Evolutionary conservation across 2,888 invertebrate species (phyloP), one percentile per base, ranked within the genome.

Genomic region (Eurois occulta): DNA sequence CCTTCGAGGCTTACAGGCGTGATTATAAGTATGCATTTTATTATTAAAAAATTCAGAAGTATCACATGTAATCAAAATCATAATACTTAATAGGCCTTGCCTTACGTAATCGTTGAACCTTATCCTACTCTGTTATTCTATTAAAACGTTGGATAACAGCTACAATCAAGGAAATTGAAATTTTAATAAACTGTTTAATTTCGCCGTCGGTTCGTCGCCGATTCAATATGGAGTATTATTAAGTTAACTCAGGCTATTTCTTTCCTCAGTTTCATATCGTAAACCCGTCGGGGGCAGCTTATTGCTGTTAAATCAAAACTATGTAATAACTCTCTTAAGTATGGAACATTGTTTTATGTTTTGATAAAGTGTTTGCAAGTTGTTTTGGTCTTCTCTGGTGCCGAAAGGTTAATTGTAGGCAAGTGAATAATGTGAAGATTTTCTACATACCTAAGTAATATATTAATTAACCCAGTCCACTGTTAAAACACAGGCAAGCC

Each of bases 221-320:
- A 86, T 85, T 87, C 87, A 86, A 89, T 89, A 88, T 84, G 83
- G 77, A 86, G 77, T 86, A 83, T 89, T 90, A 89, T 87, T 85
- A 90, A 89, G 81, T 83, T 81, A 72, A 74, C 77, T 78, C 85
- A 70, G 79, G 77, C 91, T 90, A 91, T 89, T 89, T 86, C 87
- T 91, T 91, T 89, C 38, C 88, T 85, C 82, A 87, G 90, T 92
- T 92, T 90, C 83, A 89, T 90, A 90, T 91, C 92, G 92, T 94
- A 92, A 94, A 94, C 84, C 92, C 92, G 93, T 92, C 92, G 88
- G 82, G 76, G 86, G 81, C 91, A 92, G 91, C 90, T 87, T 86
- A 78, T 81, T 84, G 91, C 90, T 91, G 90, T 93, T 92, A 93
- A 94, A 92, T 91, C 90, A 90, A 87, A 85, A 92, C 91, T 92